Evolutionary conservation across 2,888 invertebrate species (phyloP).

Genomic region (Parnassius smintheus): DNA sequence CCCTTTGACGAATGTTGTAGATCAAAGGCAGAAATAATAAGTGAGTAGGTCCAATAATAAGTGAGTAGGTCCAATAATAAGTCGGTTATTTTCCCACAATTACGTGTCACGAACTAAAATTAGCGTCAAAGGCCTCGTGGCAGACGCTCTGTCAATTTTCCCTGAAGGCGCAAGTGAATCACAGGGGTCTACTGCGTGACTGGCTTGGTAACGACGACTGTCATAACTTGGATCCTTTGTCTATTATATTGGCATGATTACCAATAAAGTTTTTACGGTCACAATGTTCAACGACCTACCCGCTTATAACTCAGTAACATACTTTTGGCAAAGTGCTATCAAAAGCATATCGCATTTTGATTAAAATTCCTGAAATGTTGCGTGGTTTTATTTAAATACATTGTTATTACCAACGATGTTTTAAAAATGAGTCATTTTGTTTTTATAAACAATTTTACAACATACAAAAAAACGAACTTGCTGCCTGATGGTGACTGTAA

Average conservation of each 20-base stretch:
- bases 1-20: neutral
- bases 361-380: no score
- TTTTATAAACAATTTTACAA: no score
- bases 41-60: neutral
- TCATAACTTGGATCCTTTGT: slow-evolving; percentile 45
- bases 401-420: no score
- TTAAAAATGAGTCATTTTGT: no score
- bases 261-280: slow-evolving; percentile 35
- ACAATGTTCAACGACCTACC: slow-evolving; percentile 1
- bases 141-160: slow-evolving; percentile 40
- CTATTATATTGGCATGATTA: slow-evolving; percentile 30
- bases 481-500: no score
- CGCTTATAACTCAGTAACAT: neutral
- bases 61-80: neutral
- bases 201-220: slow-evolving; percentile 42
- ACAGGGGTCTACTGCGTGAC: slow-evolving; percentile 44
- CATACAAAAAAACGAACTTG: no score
- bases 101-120: slow-evolving; percentile 1
- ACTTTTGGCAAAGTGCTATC: no score
- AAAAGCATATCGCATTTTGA: no score
- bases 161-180: slow-evolving; percentile 34
- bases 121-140: slow-evolving; percentile 29
- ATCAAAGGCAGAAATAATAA: neutral
- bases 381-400: no score
- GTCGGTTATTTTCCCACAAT: neutral